phyloP scores from a whole-genome alignment of 2,113 vertebrate genomes.

The Elachura formosa region DNA sequence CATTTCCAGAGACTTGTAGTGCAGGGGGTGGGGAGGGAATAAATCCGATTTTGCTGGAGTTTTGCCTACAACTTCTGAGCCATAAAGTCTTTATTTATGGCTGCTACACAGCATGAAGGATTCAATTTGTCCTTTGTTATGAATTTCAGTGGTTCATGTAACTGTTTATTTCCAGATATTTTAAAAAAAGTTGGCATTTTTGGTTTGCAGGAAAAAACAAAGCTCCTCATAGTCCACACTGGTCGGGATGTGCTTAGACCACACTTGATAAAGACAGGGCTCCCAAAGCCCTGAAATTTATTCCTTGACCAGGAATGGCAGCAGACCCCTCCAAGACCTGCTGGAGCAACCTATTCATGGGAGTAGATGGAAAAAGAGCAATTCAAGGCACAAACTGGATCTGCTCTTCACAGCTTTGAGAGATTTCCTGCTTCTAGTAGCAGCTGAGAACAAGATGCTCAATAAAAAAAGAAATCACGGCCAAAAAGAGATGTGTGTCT shows the following conservation, averaged over 20 bases:
- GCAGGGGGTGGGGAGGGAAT: slow-evolving; percentile 5
- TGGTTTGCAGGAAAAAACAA: not conserved
- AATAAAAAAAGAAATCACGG: not conserved
- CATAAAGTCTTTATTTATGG: slow-evolving; percentile 65
- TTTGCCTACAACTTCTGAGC: slow-evolving; percentile 47
- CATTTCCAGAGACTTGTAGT: slow-evolving; percentile 40
- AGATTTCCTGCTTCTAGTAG: slow-evolving; percentile 3
- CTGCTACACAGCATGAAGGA: slow-evolving; percentile 45
- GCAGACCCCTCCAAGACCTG: not conserved
- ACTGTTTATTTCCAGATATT: slow-evolving; percentile 48
- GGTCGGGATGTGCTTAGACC: not conserved
- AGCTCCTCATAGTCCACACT: not conserved
- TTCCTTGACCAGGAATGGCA: not conserved
- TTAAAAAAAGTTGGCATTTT: not conserved
- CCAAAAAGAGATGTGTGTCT: not conserved
- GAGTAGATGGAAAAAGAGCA: not conserved
- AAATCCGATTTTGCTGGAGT: slow-evolving; percentile 57
- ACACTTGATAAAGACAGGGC: not conserved
- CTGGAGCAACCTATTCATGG: not conserved
- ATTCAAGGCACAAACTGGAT: not conserved
- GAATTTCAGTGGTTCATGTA: slow-evolving; percentile 56
- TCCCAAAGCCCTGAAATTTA: not conserved
- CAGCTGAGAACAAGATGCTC: slow-evolving; percentile 48
- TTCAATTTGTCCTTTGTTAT: slow-evolving; percentile 65
- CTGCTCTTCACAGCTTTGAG: not conserved